These are phyloP conservation scores for Gasterosteus aculeatus DNA, from an alignment of 2,113 vertebrate species.

Conservation along the genomic window DNA sequence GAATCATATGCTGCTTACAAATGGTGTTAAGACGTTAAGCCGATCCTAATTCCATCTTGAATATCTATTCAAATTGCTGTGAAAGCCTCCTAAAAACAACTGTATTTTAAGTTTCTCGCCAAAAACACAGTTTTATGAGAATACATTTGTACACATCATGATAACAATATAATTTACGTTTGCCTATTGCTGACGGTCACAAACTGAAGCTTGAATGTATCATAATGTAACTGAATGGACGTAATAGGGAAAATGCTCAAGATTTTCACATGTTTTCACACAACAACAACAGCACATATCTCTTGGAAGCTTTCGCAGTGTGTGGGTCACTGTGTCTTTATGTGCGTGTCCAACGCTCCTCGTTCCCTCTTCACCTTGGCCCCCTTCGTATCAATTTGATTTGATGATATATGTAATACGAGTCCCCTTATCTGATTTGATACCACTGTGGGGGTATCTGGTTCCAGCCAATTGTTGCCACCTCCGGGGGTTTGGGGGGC, in stretches of 20 bases:
- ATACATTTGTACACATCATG: background rate
- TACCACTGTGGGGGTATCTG: slow-evolving; percentile 73
- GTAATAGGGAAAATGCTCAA: background rate
- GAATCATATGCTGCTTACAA: background rate
- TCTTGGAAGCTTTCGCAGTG: slow-evolving; percentile 7
- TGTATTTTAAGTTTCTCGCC: background rate
- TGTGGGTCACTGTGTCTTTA: slow-evolving; percentile 34
- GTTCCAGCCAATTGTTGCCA: slow-evolving; percentile 79
- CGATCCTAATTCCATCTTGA: background rate
- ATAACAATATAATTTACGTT: background rate
- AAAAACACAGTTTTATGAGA: background rate
- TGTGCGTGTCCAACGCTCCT: slow-evolving; percentile 48
- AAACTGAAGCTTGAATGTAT: background rate
- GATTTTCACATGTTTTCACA: background rate
- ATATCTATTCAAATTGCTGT: background rate
- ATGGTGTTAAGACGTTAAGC: background rate
- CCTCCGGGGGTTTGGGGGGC: slow-evolving; percentile 72
- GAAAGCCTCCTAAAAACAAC: background rate
- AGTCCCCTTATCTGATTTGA: slow-evolving; percentile 78
- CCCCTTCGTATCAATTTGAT: slow-evolving; percentile 73
- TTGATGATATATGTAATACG: slow-evolving; percentile 77
- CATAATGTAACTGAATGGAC: background rate
- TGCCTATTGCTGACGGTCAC: background rate
- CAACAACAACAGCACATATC: background rate
- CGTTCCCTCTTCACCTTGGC: slow-evolving; percentile 62